phyloP scores from a whole-genome alignment of 2,888 invertebrate species.

The Pammene aurita region DNA sequence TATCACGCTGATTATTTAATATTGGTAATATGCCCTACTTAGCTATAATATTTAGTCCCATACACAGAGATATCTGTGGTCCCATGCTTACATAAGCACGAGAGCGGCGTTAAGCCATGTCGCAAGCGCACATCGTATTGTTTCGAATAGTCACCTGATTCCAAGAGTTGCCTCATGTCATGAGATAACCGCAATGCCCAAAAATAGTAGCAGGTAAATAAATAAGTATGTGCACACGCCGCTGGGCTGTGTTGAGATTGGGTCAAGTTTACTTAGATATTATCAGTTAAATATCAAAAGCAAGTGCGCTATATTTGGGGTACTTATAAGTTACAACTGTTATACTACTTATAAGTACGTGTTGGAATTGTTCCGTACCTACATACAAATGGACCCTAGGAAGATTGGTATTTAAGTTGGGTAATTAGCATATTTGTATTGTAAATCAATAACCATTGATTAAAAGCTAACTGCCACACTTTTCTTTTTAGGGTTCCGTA shows the following conservation, averaged over 20 bases:
- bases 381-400: no score
- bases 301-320: not conserved
- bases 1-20: not conserved
- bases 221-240: not conserved
- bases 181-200: constrained; percentile 9
- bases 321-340: no score
- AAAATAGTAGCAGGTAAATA: not conserved
- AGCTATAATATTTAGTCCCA: not conserved
- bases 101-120: not conserved
- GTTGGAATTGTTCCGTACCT: no score
- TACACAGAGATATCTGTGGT: no score
- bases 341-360: no score
- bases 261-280: not conserved
- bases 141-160: constrained; percentile 24
- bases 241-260: not conserved
- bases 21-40: not conserved
- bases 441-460: no score
- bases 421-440: no score
- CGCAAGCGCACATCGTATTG: constrained; percentile 17
- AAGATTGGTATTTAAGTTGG: no score
- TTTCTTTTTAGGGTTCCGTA: no score
- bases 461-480: no score
- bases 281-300: not conserved
- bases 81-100: constrained; percentile 16
- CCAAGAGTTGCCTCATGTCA: constrained; percentile 12